Evolutionary conservation across 1,140 invertebrate species (phyloP).

Genomic region (Aricia agestis): DNA sequence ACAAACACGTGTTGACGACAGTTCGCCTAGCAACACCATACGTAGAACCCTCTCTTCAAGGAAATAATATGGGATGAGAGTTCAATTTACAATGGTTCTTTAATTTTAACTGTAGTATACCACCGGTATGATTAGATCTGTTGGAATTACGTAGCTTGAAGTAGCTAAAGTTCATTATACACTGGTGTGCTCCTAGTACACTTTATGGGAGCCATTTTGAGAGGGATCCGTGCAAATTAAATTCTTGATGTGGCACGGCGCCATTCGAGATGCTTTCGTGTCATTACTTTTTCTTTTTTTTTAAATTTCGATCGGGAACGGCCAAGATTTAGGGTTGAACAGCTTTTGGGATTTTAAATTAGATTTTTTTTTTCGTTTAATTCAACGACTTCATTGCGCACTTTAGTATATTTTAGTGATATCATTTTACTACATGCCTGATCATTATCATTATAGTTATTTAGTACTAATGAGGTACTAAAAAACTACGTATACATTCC

Average conservation of each 20-base stretch:
- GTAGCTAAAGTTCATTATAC: background rate
- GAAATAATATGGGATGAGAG: background rate
- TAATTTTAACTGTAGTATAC: background rate
- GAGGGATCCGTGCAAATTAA: conserved; percentile 30
- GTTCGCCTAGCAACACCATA: background rate
- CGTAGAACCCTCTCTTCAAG: background rate
- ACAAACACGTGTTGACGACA: background rate
- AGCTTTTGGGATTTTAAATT: background rate
- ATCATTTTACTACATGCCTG: no score
- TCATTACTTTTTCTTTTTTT: conserved; percentile 9
- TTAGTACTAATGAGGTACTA: no score
- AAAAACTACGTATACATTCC: no score
- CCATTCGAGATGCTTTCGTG: conserved; percentile 37
- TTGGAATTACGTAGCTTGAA: background rate
- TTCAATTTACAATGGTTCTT: background rate
- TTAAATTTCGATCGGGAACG: background rate
- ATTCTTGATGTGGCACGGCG: conserved; percentile 37
- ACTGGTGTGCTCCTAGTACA: background rate
- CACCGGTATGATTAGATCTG: background rate
- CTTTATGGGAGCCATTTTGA: background rate
- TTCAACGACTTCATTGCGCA: background rate
- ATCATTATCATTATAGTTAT: no score
- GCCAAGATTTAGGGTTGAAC: background rate
- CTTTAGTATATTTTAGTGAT: background rate
- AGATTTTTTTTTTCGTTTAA: background rate